Conservation (phyloP, 2,797 vertebrate species). For the Phyllotis vaccarum region DNA sequence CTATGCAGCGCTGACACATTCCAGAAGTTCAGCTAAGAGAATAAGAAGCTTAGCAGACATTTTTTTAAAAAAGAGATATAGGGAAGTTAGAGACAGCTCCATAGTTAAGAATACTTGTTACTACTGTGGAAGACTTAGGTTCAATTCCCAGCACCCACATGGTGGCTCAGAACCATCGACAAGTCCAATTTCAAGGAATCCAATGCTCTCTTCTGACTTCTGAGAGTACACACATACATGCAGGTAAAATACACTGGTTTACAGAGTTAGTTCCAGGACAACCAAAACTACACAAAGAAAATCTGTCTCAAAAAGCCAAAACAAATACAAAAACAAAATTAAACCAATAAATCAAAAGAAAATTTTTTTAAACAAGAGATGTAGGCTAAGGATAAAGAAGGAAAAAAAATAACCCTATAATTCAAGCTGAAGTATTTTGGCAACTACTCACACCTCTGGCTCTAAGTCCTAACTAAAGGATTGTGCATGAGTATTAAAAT, state of each 20-base stretch:
- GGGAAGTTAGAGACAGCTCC: background rate
- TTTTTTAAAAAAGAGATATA: background rate
- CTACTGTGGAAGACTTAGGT: background rate
- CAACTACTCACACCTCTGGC: background rate
- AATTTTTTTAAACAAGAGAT: background rate
- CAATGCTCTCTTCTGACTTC: background rate
- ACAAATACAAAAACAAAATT: background rate
- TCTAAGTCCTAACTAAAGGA: background rate
- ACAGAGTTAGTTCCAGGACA: background rate
- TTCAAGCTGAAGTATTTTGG: background rate
- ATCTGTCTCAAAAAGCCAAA: background rate
- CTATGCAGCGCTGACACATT: background rate
- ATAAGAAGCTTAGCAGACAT: background rate
- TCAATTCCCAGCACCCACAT: background rate
- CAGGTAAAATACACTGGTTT: background rate
- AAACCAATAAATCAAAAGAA: background rate
- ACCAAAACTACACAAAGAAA: background rate
- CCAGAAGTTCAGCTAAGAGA: constrained; percentile 11
- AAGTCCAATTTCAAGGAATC: background rate
- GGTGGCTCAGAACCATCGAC: background rate
- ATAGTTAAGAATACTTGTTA: background rate
- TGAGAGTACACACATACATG: background rate
- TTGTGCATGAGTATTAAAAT: background rate
- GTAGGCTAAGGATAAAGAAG: no score
- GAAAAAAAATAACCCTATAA: background rate